A percentile compares a stretch with the other conserved stretches of the same genome.
Conservation (phyloP, 2,888 invertebrate species). For the Coleophora flavipennella region DNA sequence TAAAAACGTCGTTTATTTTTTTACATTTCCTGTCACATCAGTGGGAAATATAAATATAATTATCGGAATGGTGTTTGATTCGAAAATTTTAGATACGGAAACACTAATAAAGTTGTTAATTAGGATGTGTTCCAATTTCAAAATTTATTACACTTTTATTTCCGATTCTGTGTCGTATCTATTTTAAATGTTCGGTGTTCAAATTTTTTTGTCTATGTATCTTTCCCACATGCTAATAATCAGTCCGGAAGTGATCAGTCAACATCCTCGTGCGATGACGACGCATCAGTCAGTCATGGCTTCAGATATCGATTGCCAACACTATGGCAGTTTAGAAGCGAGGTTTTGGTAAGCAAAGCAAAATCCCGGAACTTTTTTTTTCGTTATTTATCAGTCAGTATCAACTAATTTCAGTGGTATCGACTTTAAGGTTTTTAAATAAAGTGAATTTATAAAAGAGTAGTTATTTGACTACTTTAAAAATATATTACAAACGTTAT, state of each 20-base stretch:
- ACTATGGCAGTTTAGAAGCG: too few species aligned
- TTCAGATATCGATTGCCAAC: neutral
- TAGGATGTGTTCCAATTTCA: constrained; percentile 6
- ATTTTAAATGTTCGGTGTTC: too few species aligned
- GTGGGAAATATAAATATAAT: constrained; percentile 61
- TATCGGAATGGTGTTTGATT: constrained; percentile 24
- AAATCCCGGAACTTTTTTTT: too few species aligned
- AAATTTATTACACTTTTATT: neutral
- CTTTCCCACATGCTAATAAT: constrained; percentile 25
- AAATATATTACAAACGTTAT: too few species aligned
- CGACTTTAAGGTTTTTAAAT: too few species aligned
- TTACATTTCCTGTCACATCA: constrained; percentile 32
- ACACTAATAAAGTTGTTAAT: constrained; percentile 9
- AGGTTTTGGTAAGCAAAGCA: too few species aligned
- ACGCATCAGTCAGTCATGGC: neutral
- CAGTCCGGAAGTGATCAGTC: constrained; percentile 33
- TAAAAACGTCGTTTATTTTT: constrained; percentile 22
- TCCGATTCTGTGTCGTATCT: neutral
- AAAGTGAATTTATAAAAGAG: too few species aligned
- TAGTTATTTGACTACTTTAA: too few species aligned
- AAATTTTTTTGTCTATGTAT: too few species aligned
- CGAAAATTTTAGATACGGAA: too few species aligned
- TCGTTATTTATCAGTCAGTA: too few species aligned
- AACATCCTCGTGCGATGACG: constrained; percentile 25
- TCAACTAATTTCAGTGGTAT: too few species aligned